Evolutionary conservation across 2,888 invertebrate species (phyloP).

Genomic region (Galeopsomyia nigrocyanea): DNA sequence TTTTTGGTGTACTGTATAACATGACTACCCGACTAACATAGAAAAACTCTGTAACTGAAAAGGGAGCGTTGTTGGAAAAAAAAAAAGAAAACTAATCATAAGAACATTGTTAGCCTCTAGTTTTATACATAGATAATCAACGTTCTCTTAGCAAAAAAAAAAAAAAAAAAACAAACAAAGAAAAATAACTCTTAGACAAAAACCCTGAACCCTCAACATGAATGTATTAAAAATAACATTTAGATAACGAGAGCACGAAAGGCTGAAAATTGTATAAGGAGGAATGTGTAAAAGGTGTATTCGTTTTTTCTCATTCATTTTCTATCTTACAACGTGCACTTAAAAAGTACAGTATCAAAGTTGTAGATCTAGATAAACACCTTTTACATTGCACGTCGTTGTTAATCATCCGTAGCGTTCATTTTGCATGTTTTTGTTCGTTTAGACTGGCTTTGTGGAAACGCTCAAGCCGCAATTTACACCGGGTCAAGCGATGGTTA

Average conservation of each 20-base stretch:
- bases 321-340: no score
- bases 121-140: conserved; percentile 11
- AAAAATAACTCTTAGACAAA: conserved; percentile 11
- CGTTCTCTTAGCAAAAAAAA: conserved; percentile 26
- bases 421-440: conserved; percentile 47
- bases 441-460: conserved; percentile 89
- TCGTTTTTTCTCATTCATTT: not conserved
- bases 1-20: conserved; percentile 28
- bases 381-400: conserved; percentile 24
- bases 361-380: conserved; percentile 7
- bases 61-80: conserved; percentile 26
- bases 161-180: not conserved
- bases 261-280: not conserved
- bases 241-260: conserved; percentile 22
- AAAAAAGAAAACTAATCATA: not conserved
- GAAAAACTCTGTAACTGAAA: conserved; percentile 13
- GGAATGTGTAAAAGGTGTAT: conserved; percentile 33
- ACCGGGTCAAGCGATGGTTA: conserved; percentile 84
- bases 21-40: conserved; percentile 40
- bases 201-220: conserved; percentile 23
- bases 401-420: not conserved
- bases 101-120: not conserved
- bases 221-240: conserved; percentile 23
- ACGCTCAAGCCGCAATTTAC: conserved; percentile 91
- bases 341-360: not conserved